These are phyloP conservation scores for Virgularia gustaviana DNA, from an alignment of 92 coral and sea anemone species.

Conservation along the genomic window DNA sequence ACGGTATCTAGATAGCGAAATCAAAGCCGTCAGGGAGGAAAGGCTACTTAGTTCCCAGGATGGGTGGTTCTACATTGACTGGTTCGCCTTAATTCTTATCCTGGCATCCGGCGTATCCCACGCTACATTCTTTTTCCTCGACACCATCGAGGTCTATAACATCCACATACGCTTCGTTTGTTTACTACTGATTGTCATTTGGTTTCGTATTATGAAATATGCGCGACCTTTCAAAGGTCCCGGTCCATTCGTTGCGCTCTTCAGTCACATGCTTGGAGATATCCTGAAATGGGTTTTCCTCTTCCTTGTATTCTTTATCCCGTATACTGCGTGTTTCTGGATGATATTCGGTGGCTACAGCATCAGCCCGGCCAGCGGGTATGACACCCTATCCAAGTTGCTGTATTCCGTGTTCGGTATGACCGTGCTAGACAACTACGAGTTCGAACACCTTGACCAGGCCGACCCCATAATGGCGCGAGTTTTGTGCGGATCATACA, in stretches of 20 bases:
- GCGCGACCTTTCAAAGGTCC: constrained; percentile 63
- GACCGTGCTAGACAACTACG: constrained; percentile 61
- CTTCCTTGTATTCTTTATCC: constrained; percentile 55
- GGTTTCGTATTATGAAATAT: constrained; percentile 66
- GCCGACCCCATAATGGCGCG: constrained; percentile 56
- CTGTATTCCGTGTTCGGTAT: constrained; percentile 51
- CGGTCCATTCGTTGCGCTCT: constrained; percentile 66
- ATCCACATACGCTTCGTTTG: constrained; percentile 34
- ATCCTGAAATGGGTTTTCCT: constrained; percentile 61
- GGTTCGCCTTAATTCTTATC: constrained; percentile 77
- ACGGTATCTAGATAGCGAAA: constrained; percentile 82
- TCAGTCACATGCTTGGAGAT: constrained; percentile 57
- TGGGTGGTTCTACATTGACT: constrained; percentile 89
- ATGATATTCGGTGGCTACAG: constrained; percentile 60
- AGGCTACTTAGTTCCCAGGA: constrained; percentile 79
- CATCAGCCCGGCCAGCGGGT: constrained; percentile 52
- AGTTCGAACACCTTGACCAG: constrained; percentile 42
- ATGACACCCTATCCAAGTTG: constrained; percentile 42
- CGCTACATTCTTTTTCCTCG: constrained; percentile 56
- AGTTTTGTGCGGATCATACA: constrained; percentile 52
- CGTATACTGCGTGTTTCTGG: constrained; percentile 68
- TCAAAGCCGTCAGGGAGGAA: constrained; percentile 63
- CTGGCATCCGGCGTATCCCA: constrained; percentile 64
- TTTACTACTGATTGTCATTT: constrained; percentile 54
- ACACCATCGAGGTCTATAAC: constrained; percentile 22